Conservation (phyloP, 2,797 vertebrate species). For the Chaetophractus vellerosus region DNA sequence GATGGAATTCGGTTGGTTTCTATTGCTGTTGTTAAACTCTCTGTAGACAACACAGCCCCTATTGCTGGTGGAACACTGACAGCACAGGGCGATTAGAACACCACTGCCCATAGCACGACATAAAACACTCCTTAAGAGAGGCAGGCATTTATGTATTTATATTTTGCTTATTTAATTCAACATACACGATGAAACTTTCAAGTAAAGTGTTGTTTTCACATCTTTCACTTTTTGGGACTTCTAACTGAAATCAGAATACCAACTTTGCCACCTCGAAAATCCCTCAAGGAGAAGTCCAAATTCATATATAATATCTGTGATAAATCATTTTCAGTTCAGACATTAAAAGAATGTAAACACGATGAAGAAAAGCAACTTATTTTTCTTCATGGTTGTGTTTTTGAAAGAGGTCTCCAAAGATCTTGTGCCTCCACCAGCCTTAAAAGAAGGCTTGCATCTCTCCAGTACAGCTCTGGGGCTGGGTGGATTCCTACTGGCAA, state of each 20-base stretch:
- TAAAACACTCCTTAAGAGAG: not conserved
- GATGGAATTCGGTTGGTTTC: not conserved
- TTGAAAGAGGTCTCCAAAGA: not conserved
- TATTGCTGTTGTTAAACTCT: not conserved
- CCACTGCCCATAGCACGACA: not conserved
- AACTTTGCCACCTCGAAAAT: not conserved
- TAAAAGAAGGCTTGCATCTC: not conserved
- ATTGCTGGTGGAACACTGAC: not conserved
- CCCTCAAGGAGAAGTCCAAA: not conserved
- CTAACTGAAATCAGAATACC: not conserved
- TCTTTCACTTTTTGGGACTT: not conserved
- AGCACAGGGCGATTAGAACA: not conserved
- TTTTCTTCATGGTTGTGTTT: not conserved
- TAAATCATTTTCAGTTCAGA: not conserved
- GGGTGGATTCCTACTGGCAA: fast-evolving
- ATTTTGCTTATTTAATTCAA: constrained; percentile 2
- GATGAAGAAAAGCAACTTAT: not conserved
- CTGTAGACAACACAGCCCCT: not conserved
- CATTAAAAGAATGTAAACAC: not conserved
- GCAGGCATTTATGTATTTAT: not conserved
- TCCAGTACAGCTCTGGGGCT: no score
- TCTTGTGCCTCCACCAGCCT: fast-evolving
- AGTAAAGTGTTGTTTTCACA: not conserved
- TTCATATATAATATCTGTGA: not conserved
- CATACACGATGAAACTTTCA: not conserved